Evolutionary conservation across 2,113 vertebrate genomes (phyloP).

Genomic region (Anguilla japonica): DNA sequence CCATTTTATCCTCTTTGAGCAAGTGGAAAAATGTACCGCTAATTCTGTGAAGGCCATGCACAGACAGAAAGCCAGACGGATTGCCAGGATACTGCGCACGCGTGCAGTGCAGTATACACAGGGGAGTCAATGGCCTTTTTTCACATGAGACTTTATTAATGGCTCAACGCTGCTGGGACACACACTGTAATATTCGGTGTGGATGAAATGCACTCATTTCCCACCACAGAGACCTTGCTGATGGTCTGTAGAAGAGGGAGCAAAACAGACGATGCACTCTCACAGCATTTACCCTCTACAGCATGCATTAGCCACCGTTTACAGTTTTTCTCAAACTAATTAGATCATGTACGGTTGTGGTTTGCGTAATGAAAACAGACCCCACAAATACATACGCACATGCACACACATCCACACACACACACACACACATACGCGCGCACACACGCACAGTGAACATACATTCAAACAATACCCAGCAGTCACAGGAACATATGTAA

Average conservation of each 20-base stretch:
- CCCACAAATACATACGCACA: not conserved
- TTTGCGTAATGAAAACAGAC: not conserved
- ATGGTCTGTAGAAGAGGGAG: not conserved
- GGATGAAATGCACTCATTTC: not conserved
- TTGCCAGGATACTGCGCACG: not conserved
- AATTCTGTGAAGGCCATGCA: too few relatives aligned
- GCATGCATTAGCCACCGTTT: not conserved
- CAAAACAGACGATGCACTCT: not conserved
- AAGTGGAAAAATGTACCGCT: not conserved
- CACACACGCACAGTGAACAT: not conserved
- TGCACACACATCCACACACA: too few relatives aligned
- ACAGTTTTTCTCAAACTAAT: not conserved
- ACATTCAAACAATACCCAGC: too few relatives aligned
- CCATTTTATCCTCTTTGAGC: not conserved
- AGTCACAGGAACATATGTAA: not conserved
- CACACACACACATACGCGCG: not conserved
- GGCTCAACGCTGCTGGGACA: not conserved
- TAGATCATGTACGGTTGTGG: not conserved
- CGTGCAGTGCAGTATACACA: too few relatives aligned
- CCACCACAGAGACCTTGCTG: not conserved
- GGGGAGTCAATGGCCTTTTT: too few relatives aligned
- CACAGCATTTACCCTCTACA: not conserved
- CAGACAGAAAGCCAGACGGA: not conserved
- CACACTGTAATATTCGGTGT: not conserved
- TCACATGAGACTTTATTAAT: too few relatives aligned